Evolutionary conservation across 2,888 invertebrate genomes (phyloP).

Genomic region (Chrysotoxum bicinctum): DNA sequence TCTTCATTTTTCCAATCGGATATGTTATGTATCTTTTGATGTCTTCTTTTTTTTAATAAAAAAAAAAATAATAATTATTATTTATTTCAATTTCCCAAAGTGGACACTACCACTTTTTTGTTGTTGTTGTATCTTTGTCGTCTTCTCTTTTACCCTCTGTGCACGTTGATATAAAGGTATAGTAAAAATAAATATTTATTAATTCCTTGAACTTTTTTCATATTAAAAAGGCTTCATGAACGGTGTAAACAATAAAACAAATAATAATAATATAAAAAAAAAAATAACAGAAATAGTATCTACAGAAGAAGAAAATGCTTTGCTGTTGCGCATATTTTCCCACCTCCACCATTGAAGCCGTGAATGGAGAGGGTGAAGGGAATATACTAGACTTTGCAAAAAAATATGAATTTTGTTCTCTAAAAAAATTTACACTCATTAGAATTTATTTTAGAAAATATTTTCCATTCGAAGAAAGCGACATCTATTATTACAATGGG

Average conservation of each 20-base stretch:
- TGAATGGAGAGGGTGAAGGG: neutral
- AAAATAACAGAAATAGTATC: constrained; percentile 16
- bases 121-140: neutral
- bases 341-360: neutral
- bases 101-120: constrained; percentile 18
- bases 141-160: neutral
- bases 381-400: constrained; percentile 36
- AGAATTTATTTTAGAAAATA: constrained; percentile 6
- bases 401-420: neutral
- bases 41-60: neutral
- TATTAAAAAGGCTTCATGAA: constrained; percentile 38
- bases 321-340: constrained; percentile 70
- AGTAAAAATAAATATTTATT: constrained; percentile 35
- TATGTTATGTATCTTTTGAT: constrained; percentile 31
- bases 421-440: constrained; percentile 18
- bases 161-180: neutral
- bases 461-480: neutral
- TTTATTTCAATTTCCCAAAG: constrained; percentile 31
- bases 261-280: neutral
- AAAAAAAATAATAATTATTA: constrained; percentile 15
- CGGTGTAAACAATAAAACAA: constrained; percentile 58
- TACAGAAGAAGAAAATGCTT: constrained; percentile 37
- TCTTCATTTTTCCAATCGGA: constrained; percentile 64
- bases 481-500: neutral
- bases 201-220: constrained; percentile 23